Evolutionary conservation across 2,888 invertebrate genomes (phyloP), one percentile per base, ranked within the genome.

Genomic region (Dendrolimus pini): DNA sequence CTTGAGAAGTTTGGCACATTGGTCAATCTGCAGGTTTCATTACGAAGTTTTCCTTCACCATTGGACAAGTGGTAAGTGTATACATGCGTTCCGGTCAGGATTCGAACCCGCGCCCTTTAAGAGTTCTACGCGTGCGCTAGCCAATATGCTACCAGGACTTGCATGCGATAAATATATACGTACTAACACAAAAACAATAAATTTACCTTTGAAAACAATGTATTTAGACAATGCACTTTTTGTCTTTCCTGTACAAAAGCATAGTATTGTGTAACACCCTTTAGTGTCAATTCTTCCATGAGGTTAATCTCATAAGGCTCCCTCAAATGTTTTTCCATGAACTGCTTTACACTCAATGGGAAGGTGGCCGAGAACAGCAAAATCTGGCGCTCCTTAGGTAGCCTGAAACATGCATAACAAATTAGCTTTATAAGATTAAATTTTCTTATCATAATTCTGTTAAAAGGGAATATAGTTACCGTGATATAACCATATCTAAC

Each of bases 171-270:
- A 30, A 30, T 6, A 30, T 30, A 30, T 30, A 30, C 30, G 3
- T 30, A 30, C 30, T 30, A 6, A 30, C 6, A 30, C 30, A 30
- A 30, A 30, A 53, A 63, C 58, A 41, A 53, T 13, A 58, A 58
- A 63, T 60, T 57, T 82, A 96, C 96, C 94, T 99, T 99, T 70
- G 99, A 98, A 93, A 99, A 99, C 75, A 99, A 93, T 77, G 99
- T 99, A 92, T 99, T 99, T 87, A 99, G 93, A 92, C 99, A 99
- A 91, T 99, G 99, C 72, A 99, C 99, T 93, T 99, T 99, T 90
- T 99, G 99, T 82, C 98, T 95, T 92, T 99, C 99, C 91, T 99
- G 99, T 65, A 99, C 99, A 93, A 99, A 99, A 78, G 99, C 99
- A 91, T 99, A 99, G 93, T 99, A 99, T 92, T 99, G 99, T 75